Evolutionary conservation across 2,113 vertebrate genomes (phyloP).

Genomic region (Dipodomys stephensi): DNA sequence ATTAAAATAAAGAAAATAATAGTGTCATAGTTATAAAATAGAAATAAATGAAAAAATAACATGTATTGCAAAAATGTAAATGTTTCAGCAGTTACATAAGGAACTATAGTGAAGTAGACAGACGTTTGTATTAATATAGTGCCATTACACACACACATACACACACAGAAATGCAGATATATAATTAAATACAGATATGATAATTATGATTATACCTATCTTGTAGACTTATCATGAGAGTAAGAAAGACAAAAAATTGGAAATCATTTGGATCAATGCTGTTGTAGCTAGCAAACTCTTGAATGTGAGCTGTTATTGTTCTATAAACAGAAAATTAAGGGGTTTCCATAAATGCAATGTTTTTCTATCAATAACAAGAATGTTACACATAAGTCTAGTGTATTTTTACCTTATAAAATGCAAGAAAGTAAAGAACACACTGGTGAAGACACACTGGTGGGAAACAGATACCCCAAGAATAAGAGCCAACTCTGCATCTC

Average conservation of each 20-base stretch:
- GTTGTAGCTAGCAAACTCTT: background rate
- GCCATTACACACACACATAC: background rate
- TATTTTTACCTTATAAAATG: background rate
- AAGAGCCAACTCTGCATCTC: background rate
- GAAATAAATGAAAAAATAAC: background rate
- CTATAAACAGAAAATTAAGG: background rate
- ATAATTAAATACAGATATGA: no score
- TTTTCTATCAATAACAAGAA: background rate
- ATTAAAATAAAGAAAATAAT: constrained; percentile 23
- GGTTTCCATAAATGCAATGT: background rate
- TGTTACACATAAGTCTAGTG: background rate
- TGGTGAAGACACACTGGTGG: background rate
- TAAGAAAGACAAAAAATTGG: no score
- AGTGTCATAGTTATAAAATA: background rate
- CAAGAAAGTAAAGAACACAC: background rate
- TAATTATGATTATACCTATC: no score
- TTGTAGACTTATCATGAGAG: no score
- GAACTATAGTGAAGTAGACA: background rate
- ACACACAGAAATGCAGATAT: no score
- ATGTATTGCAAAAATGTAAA: background rate
- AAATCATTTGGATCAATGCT: no score
- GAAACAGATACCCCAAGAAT: background rate
- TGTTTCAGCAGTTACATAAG: background rate
- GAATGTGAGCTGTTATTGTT: background rate
- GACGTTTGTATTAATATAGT: background rate